Conservation (phyloP, 1,140 invertebrate genomes). For the Drosophila busckii region DNA sequence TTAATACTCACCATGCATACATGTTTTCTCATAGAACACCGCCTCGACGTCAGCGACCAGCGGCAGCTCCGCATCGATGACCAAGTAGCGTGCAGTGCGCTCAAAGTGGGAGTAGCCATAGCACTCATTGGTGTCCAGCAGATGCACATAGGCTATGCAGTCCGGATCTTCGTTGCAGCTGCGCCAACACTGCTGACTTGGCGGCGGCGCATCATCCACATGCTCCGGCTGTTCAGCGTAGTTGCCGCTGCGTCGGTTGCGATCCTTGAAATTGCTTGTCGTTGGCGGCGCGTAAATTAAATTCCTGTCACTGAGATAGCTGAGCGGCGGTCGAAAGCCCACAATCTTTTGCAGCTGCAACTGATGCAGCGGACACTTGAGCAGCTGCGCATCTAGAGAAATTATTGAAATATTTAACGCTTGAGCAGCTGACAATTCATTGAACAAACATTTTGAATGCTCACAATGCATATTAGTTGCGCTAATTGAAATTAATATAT, state of each 20-base stretch:
- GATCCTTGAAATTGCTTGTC: slow-evolving; percentile 48
- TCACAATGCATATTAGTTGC: slow-evolving; percentile 40
- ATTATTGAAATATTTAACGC: slow-evolving; percentile 11
- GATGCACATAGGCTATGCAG: slow-evolving; percentile 79
- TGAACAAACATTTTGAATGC: slow-evolving; percentile 53
- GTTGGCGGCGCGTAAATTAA: slow-evolving; percentile 51
- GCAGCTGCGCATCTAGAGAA: slow-evolving; percentile 51
- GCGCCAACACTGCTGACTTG: slow-evolving; percentile 79
- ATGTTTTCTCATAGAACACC: slow-evolving; percentile 80
- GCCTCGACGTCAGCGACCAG: slow-evolving; percentile 78
- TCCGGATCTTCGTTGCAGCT: slow-evolving; percentile 78
- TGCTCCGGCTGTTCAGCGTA: neutral
- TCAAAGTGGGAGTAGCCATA: slow-evolving; percentile 78
- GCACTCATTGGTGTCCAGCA: slow-evolving; percentile 78
- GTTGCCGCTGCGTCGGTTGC: slow-evolving; percentile 41
- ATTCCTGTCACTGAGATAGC: slow-evolving; percentile 56
- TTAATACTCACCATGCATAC: slow-evolving; percentile 66
- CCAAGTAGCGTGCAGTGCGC: slow-evolving; percentile 45
- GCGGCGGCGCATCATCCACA: slow-evolving; percentile 78
- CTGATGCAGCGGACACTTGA: slow-evolving; percentile 74
- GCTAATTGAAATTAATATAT: neutral
- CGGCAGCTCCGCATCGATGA: slow-evolving; percentile 66
- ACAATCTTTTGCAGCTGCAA: slow-evolving; percentile 77
- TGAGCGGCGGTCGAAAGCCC: slow-evolving; percentile 67
- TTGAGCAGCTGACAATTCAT: slow-evolving; percentile 38